Percentiles rank a stretch among this genome's conserved stretches.
Conservation (phyloP, 2,888 invertebrate genomes). For the Dastarcus helophoroides region DNA sequence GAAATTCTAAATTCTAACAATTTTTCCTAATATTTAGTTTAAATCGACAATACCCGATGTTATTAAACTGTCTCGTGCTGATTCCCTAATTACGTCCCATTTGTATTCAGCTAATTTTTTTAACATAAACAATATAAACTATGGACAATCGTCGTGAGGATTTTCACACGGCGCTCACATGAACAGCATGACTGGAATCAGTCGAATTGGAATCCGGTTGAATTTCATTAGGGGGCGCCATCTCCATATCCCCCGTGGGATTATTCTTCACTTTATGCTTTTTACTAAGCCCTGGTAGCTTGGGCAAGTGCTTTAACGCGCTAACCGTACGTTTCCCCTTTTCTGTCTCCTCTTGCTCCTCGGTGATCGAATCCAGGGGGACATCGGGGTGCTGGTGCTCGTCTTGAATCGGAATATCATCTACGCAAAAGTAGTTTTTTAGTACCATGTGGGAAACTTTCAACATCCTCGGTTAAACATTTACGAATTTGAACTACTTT, state of each 20-base stretch:
- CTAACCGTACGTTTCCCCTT: constrained; percentile 38
- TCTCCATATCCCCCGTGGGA: constrained; percentile 25
- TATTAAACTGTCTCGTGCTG: too few species aligned
- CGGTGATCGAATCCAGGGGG: constrained; percentile 54
- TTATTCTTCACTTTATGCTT: constrained; percentile 37
- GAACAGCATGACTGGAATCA: constrained; percentile 27
- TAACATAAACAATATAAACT: too few species aligned
- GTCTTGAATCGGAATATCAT: constrained; percentile 81
- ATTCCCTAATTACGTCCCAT: too few species aligned
- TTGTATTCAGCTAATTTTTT: too few species aligned
- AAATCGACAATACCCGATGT: too few species aligned
- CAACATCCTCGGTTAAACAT: too few species aligned
- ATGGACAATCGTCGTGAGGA: too few species aligned
- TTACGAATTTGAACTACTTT: too few species aligned
- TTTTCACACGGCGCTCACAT: constrained; percentile 35
- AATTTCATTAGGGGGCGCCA: constrained; percentile 17
- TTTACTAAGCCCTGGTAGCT: constrained; percentile 55
- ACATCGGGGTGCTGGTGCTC: constrained; percentile 53
- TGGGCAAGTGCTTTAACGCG: constrained; percentile 44
- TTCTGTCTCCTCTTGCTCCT: constrained; percentile 49
- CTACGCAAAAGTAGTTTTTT: constrained; percentile 41
- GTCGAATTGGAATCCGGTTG: constrained; percentile 16
- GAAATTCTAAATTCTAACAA: too few species aligned
- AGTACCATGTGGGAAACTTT: neutral
- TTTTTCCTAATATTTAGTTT: too few species aligned